These are phyloP conservation scores for Lamproptera curius DNA, from an alignment of 2,888 invertebrate species.

Conservation along the genomic window DNA sequence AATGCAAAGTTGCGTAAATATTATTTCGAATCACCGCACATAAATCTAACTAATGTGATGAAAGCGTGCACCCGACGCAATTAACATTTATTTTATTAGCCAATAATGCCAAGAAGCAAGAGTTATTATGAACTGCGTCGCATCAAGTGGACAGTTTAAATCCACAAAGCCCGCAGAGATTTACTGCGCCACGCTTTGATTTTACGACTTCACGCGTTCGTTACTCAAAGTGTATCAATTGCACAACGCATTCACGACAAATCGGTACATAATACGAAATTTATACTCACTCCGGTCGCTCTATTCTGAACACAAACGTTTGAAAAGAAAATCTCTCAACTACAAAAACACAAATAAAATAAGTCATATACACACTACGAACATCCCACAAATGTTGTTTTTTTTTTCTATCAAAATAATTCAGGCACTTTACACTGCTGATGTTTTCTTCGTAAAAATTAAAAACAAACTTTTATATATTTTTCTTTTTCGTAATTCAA, in stretches of 20 bases:
- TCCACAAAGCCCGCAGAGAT: constrained; percentile 60
- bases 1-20: not conserved
- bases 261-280: no score
- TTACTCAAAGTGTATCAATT: constrained; percentile 44
- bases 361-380: constrained; percentile 50
- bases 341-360: constrained; percentile 39
- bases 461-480: constrained; percentile 22
- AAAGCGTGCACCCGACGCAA: constrained; percentile 18
- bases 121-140: constrained; percentile 58
- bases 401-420: constrained; percentile 14
- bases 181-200: constrained; percentile 69
- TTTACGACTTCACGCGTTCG: constrained; percentile 49
- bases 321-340: no score
- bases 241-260: constrained; percentile 43
- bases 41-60: constrained; percentile 13
- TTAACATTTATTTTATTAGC: constrained; percentile 46
- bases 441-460: no score
- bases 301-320: constrained; percentile 36
- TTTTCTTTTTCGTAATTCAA: no score
- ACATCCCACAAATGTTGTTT: constrained; percentile 62
- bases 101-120: constrained; percentile 49
- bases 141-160: constrained; percentile 66
- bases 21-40: not conserved
- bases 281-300: constrained; percentile 59
- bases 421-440: constrained; percentile 40